phyloP scores from a whole-genome alignment of 2,888 invertebrate genomes.

The Melipona beecheii region DNA sequence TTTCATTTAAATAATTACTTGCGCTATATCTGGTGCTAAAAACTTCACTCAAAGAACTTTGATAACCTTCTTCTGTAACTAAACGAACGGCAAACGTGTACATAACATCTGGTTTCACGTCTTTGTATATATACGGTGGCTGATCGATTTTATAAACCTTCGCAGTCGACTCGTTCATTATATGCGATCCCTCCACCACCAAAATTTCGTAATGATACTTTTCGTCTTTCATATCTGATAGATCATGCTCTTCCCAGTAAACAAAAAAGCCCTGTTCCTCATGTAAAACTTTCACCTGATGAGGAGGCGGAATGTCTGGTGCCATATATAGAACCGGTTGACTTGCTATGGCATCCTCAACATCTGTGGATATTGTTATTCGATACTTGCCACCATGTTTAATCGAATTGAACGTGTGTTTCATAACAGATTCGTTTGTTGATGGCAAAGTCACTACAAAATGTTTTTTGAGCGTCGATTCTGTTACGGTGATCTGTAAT shows the following conservation, averaged over 20 bases:
- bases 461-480: conserved; percentile 84
- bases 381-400: conserved; percentile 86
- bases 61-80: conserved; percentile 87
- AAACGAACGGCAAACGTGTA: conserved; percentile 89
- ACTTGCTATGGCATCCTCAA: conserved; percentile 84
- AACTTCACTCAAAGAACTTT: conserved; percentile 87
- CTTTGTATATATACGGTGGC: conserved; percentile 86
- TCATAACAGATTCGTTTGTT: conserved; percentile 84
- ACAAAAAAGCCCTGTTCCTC: conserved; percentile 87
- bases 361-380: conserved; percentile 85
- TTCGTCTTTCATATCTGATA: conserved; percentile 76
- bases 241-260: conserved; percentile 87
- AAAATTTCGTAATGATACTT: conserved; percentile 88
- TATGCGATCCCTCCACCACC: conserved; percentile 86
- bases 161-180: conserved; percentile 83
- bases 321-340: conserved; percentile 85
- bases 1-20: conserved; percentile 74
- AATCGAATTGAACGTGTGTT: conserved; percentile 85
- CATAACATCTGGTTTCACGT: conserved; percentile 84
- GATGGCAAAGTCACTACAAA: conserved; percentile 85
- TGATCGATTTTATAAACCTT: conserved; percentile 84
- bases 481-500: conserved; percentile 85
- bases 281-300: conserved; percentile 87
- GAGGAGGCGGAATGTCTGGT: conserved; percentile 87
- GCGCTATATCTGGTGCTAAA: conserved; percentile 81